Evolutionary conservation across 2,797 vertebrate species (phyloP), one percentile per base, ranked within the genome.

Genomic region (Brotula barbata): DNA sequence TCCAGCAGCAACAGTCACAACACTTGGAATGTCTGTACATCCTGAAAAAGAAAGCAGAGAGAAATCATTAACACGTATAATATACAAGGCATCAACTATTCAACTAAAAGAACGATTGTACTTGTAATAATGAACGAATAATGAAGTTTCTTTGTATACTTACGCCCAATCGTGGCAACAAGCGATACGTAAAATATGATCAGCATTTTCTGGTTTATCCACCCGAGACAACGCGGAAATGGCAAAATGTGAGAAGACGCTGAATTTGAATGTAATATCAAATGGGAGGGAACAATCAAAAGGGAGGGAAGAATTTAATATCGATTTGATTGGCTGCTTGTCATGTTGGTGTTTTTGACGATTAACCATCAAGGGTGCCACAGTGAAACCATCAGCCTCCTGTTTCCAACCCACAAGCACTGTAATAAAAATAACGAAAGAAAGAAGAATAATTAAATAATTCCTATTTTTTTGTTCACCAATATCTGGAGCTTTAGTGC

Each of bases 11-110:
- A 56, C 65, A 7, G 39, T 64, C 34, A 16, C 13, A 70, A 58
- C 40, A 10, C 7, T 19, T 4, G 42, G 41, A 19, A 58, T n/a
- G n/a, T 44, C 40, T 53, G 20, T 54, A 13, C 58, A 61, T 44
- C 50, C 80, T 82, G 46, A 39, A 53, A 67, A 53, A 60, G 0
- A 71, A 20, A 40, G 16, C 10, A 10, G 15, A 20, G 33, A 36
- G 13, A 3, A 22, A 14, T 5, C 15, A 22, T 9, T 51, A 14
- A 46, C 1, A n/a, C n/a, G n/a, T n/a, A n/a, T n/a, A n/a, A n/a
- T n/a, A n/a, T n/a, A n/a, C n/a, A n/a, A n/a, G n/a, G n/a, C n/a
- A n/a, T n/a, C n/a, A n/a, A n/a, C n/a, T n/a, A n/a, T n/a, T n/a
- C n/a, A n/a, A n/a, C n/a, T n/a, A n/a, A n/a, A n/a, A n/a, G n/a